Percentiles rank a stretch among this genome's conserved stretches.
phyloP scores from a whole-genome alignment of 2,888 invertebrate species.

The Serrognathus titanus region DNA sequence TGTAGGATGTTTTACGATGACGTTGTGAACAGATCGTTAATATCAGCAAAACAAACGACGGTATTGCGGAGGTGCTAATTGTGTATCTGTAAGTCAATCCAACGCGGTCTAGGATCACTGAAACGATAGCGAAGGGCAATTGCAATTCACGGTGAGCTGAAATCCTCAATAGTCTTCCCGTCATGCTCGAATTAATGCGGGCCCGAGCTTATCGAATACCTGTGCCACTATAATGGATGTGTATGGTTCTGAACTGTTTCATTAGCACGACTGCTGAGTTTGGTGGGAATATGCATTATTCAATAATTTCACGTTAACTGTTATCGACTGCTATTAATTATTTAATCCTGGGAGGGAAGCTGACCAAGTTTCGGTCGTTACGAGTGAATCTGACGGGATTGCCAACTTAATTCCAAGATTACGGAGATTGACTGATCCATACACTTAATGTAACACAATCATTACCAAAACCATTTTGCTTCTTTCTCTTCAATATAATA shows the following conservation, averaged over 20 bases:
- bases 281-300: slow-evolving; percentile 29
- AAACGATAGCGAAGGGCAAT: slow-evolving; percentile 12
- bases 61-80: no score
- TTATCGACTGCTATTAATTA: slow-evolving; percentile 29
- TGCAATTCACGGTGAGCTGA: slow-evolving; percentile 20
- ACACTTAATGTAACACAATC: no score
- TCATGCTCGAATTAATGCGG: slow-evolving; percentile 32
- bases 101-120: slow-evolving; percentile 7
- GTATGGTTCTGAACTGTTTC: slow-evolving; percentile 29
- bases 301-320: slow-evolving; percentile 25
- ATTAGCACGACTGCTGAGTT: slow-evolving; percentile 32
- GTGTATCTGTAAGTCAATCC: not conserved
- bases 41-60: no score
- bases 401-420: no score
- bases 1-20: no score
- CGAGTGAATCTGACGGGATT: not conserved
- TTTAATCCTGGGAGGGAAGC: slow-evolving; percentile 22
- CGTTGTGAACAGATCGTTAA: no score
- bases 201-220: slow-evolving; percentile 29
- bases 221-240: slow-evolving; percentile 28
- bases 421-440: no score
- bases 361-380: slow-evolving; percentile 11
- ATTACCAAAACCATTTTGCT: no score
- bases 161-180: slow-evolving; percentile 33
- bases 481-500: no score